Evolutionary conservation across 1,140 invertebrate species (phyloP), one percentile per base, ranked within the genome.

Genomic region (Harlomillsia oculata): DNA sequence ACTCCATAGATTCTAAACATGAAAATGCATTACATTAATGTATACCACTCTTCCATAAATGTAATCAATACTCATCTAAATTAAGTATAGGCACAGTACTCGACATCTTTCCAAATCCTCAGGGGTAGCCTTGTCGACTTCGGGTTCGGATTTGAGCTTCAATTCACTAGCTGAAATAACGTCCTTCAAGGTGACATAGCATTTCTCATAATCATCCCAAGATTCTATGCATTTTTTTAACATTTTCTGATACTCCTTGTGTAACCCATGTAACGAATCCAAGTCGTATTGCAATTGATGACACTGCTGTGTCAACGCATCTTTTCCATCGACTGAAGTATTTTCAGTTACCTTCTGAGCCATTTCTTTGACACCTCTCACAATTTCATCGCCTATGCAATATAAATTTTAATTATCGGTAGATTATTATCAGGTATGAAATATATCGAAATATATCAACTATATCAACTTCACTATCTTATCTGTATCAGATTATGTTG

Each of bases 251-350:
- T 83, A 83, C 65, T 94, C 87, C 43, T 82, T 82, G 43, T 84
- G 83, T 32, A 86, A 77, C n/a, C 80, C 76, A 69, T 87, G 83
- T 0, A 95, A 67, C n/a, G 81, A 80, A 64, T 92, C 87, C 86
- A 88, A 92, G 63, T 91, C 87, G 32, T 79, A 75, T 62, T 85
- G 84, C n/a, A 95, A 69, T 64, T 89, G 84, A 51, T 84, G 82
- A 11, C 88, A 82, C 68, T 95, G 89, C 67, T 87, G 82, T 36
- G 83, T 81, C 2, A 95, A 83, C 18, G 76, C 76, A 56, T 93
- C 87, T 70, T 89, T 85, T 14, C 89, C 91, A 71, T 92, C 88
- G 6, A 80, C 77, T 1, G 85, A 58, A n/a, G 89, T 89, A n/a
- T 82, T 84, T 54, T 82, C 75, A 52, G 89, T 78, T 0, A 93